Base-by-base conservation (phyloP, 2,888 invertebrate species). In the Zhuqinia jingwanae region DNA sequence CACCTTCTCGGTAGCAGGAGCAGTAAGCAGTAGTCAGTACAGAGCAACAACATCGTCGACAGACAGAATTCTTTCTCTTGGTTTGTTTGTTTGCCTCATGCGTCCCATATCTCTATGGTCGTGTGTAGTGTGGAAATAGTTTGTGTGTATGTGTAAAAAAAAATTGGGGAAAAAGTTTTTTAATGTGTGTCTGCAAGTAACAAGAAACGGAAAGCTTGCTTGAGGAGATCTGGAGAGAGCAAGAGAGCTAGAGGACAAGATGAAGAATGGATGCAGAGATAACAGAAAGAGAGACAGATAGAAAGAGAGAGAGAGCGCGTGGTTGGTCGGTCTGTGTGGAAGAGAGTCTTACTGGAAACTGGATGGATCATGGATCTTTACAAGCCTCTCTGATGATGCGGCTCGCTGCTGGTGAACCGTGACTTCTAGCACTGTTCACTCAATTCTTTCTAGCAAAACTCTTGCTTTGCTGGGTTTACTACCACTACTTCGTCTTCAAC, bases 331-430 rank as follows among this genome's bases (percentile, higher is more conserved):
- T 13, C 50, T 20, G 63, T 42, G 77, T 53, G 53, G 47, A 13
- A 68, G 68, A 73, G 65, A 45, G 63, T 58, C 79, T 82, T 80
- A 27, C 60, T 81, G 81, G 81, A 81, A 73, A 73, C 81, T 73
- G 81, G 73, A 81, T 81, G 81, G 56, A 60, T 73, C 73, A 45
- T 68, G 68, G 45, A 68, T 68, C 68, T 56, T 77, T 60, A 50
- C 60, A 58, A 60, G 79, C 13, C 45, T 45, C 36, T 30, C 60
- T 30, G 27, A 36, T 53, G 80, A 47, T 68, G 30, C 68, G 22
- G 68, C 53, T 73, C 65, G 47, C 75, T 82, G 36, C 82, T 85
- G 85, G 85, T 78, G 79, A 85, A 85, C 79, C 85, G 70, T 79
- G 79, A 85, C 78, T 85, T 85, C 84, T 78, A 47, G 20, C 58